Evolutionary conservation across 1,140 invertebrate species (phyloP).

Genomic region (Stegodyphus mimosarum): DNA sequence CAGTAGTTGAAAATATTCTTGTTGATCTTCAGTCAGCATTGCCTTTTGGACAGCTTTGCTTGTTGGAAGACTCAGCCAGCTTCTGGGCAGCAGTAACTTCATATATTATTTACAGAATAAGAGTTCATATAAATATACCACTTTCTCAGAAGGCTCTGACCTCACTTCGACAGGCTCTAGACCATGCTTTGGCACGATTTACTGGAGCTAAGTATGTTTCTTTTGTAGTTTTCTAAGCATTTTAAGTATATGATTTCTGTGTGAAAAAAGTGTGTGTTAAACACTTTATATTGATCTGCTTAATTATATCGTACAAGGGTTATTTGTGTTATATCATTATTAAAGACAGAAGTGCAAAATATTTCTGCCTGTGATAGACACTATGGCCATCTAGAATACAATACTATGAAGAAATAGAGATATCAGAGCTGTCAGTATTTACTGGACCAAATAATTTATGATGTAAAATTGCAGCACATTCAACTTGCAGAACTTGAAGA

Average conservation of each 20-base stretch:
- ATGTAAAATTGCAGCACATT: too few relatives aligned
- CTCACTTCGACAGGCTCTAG: slow-evolving; percentile 7
- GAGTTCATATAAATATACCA: neutral
- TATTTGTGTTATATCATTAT: too few relatives aligned
- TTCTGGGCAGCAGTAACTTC: slow-evolving; percentile 25
- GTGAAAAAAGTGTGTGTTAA: neutral
- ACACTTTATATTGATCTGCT: too few relatives aligned
- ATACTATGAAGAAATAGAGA: too few relatives aligned
- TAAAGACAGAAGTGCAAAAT: too few relatives aligned
- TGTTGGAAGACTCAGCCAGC: slow-evolving; percentile 11
- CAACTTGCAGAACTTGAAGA: too few relatives aligned
- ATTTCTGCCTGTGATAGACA: too few relatives aligned
- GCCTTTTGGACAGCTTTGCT: slow-evolving; percentile 17
- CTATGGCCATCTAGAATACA: too few relatives aligned
- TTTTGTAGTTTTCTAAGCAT: neutral
- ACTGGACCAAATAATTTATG: too few relatives aligned
- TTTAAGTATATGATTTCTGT: neutral
- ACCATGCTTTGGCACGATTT: neutral
- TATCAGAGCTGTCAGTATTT: too few relatives aligned
- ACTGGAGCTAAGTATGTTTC: slow-evolving; percentile 13
- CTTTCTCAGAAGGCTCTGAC: slow-evolving; percentile 12
- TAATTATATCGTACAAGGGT: too few relatives aligned
- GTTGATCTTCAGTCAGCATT: slow-evolving; percentile 15
- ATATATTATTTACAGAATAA: slow-evolving; percentile 15
- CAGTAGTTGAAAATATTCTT: neutral